Evolutionary conservation across 37 sponge, comb jelly and placozoan species (phyloP).

Genomic region (Oopsacas minuta): DNA sequence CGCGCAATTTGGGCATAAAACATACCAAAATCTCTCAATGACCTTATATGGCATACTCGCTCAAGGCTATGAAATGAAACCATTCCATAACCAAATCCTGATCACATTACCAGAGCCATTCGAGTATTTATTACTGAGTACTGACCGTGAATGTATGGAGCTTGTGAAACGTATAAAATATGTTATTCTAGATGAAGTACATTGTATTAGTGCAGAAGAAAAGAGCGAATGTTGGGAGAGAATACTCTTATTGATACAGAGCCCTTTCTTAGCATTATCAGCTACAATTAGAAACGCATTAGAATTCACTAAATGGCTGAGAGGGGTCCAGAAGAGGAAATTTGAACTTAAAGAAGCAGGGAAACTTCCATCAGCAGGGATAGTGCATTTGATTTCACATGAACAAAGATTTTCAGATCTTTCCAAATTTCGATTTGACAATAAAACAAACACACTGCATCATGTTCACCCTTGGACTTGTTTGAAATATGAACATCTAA

Average conservation of each 20-base stretch:
- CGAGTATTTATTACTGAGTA: not conserved
- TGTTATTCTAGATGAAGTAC: not conserved
- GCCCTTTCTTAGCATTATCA: not conserved
- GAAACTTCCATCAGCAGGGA: not conserved
- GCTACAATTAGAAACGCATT: not conserved
- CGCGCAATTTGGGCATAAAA: constrained; percentile 12
- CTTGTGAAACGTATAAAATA: not conserved
- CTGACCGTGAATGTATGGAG: not conserved
- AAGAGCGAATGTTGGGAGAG: constrained; percentile 19
- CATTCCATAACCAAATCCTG: not conserved
- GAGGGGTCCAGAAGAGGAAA: not conserved
- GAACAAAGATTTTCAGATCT: constrained; percentile 20
- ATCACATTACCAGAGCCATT: not conserved
- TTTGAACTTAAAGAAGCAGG: not conserved
- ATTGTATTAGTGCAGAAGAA: constrained; percentile 6
- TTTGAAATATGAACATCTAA: not conserved
- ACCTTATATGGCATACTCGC: not conserved
- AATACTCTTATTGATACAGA: not conserved
- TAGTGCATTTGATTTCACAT: not conserved
- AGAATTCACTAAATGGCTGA: not conserved
- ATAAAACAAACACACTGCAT: constrained; percentile 2
- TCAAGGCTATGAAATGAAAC: not conserved
- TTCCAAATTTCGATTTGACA: constrained; percentile 17
- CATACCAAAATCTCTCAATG: not conserved
- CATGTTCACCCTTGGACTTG: constrained; percentile 6